Evolutionary conservation across 2,888 invertebrate species (phyloP).

Genomic region (Ditylenchus weischeri): DNA sequence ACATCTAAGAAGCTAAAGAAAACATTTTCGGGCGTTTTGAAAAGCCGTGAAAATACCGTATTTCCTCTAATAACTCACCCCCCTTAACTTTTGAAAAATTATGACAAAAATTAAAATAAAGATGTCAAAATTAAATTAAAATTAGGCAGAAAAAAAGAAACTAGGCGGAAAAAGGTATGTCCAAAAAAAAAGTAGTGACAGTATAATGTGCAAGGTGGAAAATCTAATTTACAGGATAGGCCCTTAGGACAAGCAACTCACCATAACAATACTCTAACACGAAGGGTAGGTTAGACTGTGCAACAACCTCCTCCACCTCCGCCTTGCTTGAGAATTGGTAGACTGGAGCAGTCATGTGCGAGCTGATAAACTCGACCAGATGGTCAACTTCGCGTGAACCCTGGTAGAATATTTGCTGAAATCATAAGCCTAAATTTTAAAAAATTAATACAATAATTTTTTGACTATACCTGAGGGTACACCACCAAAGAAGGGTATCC

Average conservation of each 20-base stretch:
- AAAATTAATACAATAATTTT: conserved; percentile 6
- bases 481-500: conserved; percentile 76
- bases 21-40: no score
- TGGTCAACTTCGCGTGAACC: conserved; percentile 67
- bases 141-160: no score
- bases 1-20: no score
- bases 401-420: conserved; percentile 66
- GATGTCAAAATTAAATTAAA: no score
- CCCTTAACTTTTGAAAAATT: no score
- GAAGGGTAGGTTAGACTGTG: conserved; percentile 61
- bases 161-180: no score
- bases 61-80: no score
- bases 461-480: conserved; percentile 64
- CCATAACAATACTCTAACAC: conserved; percentile 63
- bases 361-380: conserved; percentile 69
- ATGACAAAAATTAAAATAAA: no score
- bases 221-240: no score
- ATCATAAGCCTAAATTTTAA: conserved; percentile 2
- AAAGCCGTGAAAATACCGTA: no score
- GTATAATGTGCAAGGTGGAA: no score
- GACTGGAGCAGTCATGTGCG: conserved; percentile 37
- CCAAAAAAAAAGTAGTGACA: no score
- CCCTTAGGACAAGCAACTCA: background rate
- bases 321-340: background rate
- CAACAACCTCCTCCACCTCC: background rate